phyloP scores from a whole-genome alignment of 2,113 vertebrate genomes.

The Dasyurus viverrinus region DNA sequence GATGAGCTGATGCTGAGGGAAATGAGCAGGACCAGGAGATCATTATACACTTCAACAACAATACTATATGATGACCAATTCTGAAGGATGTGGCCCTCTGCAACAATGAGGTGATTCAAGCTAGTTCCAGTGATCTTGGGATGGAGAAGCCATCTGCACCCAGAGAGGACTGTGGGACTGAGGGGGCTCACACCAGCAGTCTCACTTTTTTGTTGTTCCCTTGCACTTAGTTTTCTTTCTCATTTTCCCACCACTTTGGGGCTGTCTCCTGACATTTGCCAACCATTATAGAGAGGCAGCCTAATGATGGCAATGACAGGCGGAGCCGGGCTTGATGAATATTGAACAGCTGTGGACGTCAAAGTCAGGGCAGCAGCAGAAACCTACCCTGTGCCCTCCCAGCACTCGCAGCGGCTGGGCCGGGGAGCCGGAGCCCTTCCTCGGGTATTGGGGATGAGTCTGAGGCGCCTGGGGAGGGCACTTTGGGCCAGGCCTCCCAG shows the following conservation, averaged over 20 bases:
- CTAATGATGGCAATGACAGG: constrained; percentile 82
- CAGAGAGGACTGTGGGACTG: no score
- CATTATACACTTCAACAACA: no score
- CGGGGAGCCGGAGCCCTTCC: constrained; percentile 76
- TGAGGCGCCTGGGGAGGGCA: constrained; percentile 78
- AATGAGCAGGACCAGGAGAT: no score
- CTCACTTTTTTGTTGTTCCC: no score
- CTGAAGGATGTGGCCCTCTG: no score
- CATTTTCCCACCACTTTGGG: constrained; percentile 25
- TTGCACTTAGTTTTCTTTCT: no score
- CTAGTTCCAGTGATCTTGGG: no score
- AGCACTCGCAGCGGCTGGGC: constrained; percentile 66
- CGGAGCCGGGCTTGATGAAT: constrained; percentile 82
- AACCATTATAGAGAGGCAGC: constrained; percentile 77
- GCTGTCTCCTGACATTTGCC: constrained; percentile 74
- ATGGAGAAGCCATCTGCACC: no score
- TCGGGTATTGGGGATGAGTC: constrained; percentile 80
- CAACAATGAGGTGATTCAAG: no score
- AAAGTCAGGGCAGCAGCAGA: constrained; percentile 84
- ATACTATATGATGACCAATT: no score
- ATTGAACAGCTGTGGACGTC: constrained; percentile 86
- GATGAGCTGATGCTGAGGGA: no score
- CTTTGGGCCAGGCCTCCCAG: constrained; percentile 81
- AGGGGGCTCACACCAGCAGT: no score
- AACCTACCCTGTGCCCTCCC: constrained; percentile 81